These are phyloP conservation scores for Aplidium turbinatum DNA, from an alignment of 23 tunicate species.

Conservation along the genomic window DNA sequence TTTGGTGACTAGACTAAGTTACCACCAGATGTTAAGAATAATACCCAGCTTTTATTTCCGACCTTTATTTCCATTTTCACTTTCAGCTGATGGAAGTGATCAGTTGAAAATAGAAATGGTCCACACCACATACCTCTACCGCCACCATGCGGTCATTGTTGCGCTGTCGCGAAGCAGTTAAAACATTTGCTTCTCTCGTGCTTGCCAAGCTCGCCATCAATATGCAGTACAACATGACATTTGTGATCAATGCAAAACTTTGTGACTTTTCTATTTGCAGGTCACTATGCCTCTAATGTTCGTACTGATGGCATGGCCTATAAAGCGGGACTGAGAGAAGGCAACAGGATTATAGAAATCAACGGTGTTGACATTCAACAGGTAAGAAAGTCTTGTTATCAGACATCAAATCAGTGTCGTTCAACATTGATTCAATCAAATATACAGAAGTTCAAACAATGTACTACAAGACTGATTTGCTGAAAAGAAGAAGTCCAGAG, in stretches of 20 bases:
- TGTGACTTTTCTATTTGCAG: slow-evolving; percentile 22
- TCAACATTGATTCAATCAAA: background rate
- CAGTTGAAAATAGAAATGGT: no score
- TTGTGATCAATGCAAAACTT: no score
- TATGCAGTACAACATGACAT: background rate
- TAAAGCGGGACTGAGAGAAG: slow-evolving; percentile 63
- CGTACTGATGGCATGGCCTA: slow-evolving; percentile 55
- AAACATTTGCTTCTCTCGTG: background rate
- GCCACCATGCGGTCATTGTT: no score
- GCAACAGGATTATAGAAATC: slow-evolving; percentile 66
- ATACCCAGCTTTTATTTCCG: no score
- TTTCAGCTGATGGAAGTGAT: no score
- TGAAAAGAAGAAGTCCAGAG: no score
- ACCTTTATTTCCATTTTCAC: no score
- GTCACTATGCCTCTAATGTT: slow-evolving; percentile 50
- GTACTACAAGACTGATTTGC: no score
- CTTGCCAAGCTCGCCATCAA: background rate
- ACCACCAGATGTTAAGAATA: no score
- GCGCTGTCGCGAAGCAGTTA: background rate
- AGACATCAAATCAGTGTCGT: background rate
- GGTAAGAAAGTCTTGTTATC: slow-evolving; percentile 25
- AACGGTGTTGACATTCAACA: slow-evolving; percentile 61
- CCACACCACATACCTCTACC: no score
- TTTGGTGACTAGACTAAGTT: no score
- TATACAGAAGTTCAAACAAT: background rate